Conservation (phyloP, 2,113 vertebrate genomes). For the Platysternon megacephalum region DNA sequence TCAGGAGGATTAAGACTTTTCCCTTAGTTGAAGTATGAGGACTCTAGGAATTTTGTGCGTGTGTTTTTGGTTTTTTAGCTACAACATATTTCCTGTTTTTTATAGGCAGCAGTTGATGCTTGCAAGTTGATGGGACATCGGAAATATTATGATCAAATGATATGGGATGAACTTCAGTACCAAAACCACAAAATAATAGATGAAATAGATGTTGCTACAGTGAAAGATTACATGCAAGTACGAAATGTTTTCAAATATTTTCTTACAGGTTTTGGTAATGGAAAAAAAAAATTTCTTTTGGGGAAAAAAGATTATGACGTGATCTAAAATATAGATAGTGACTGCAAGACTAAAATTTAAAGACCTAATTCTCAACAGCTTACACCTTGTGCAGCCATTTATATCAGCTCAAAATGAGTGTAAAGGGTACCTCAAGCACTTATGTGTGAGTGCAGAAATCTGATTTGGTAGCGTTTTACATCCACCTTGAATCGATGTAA, state of each 20-base stretch:
- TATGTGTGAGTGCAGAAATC: not conserved
- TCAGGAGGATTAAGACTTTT: not conserved
- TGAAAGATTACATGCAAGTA: slow-evolving; percentile 78
- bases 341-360: not conserved
- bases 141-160: slow-evolving; percentile 66
- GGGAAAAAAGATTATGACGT: not conserved
- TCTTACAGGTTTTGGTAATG: not conserved
- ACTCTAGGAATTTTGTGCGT: not conserved
- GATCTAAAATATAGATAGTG: rapidly evolving
- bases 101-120: slow-evolving; percentile 70
- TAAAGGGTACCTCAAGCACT: not conserved
- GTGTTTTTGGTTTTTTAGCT: not conserved
- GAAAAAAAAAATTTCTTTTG: not conserved
- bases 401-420: not conserved
- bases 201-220: slow-evolving; percentile 66
- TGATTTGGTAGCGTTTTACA: not conserved
- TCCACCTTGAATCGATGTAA: not conserved
- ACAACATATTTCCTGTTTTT: slow-evolving; percentile 33
- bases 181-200: slow-evolving; percentile 61
- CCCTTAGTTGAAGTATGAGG: not conserved
- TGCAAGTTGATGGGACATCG: slow-evolving; percentile 71
- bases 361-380: not conserved
- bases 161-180: slow-evolving; percentile 54
- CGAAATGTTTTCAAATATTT: slow-evolving; percentile 17
- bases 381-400: not conserved